Conservation (phyloP, 2,888 invertebrate genomes). For the Eilema depressum region DNA sequence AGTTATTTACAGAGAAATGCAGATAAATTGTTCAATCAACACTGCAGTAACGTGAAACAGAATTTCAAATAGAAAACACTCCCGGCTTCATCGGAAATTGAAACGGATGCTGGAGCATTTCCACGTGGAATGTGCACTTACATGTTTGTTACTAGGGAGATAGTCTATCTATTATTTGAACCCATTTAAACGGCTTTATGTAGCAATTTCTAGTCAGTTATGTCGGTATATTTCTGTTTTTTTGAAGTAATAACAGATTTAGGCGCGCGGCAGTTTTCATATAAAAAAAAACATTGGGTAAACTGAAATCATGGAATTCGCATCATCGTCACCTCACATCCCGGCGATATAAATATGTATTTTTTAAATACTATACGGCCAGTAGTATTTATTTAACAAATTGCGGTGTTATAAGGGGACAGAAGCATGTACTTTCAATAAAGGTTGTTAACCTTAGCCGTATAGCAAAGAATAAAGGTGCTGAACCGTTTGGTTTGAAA, state of each 20-base stretch:
- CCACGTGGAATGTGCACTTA: neutral
- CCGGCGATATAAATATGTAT: too few species aligned
- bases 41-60: conserved; percentile 29
- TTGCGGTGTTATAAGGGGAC: too few species aligned
- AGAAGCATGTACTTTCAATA: neutral
- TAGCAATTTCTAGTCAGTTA: neutral
- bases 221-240: neutral
- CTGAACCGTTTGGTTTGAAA: neutral
- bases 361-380: too few species aligned
- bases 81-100: conserved; percentile 28
- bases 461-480: neutral
- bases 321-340: too few species aligned
- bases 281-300: too few species aligned
- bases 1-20: neutral
- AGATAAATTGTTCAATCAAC: conserved; percentile 24
- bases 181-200: neutral
- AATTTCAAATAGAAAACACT: conserved; percentile 26
- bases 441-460: neutral
- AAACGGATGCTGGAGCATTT: conserved; percentile 17
- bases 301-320: too few species aligned
- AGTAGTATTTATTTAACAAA: too few species aligned
- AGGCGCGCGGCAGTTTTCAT: too few species aligned
- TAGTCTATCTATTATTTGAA: neutral
- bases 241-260: too few species aligned
- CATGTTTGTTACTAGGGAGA: neutral